phyloP scores from a whole-genome alignment of 1,140 invertebrate genomes.

The Danaus plexippus region DNA sequence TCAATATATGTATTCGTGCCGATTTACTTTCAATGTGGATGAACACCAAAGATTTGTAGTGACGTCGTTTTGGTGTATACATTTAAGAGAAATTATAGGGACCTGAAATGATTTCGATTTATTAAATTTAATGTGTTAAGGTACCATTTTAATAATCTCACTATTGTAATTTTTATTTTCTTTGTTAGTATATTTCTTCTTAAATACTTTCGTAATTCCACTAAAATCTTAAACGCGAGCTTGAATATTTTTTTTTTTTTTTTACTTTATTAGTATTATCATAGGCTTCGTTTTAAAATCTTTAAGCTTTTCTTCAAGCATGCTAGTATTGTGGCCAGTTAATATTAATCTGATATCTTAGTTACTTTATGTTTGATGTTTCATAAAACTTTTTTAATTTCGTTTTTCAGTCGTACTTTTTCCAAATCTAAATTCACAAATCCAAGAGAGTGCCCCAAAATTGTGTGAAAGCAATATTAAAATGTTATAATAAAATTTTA shows the following conservation, averaged over 20 bases:
- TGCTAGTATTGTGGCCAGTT: conserved; percentile 63
- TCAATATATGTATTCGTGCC: conserved; percentile 38
- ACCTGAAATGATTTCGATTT: conserved; percentile 67
- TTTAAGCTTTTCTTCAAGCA: conserved; percentile 53
- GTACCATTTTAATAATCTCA: conserved; percentile 67
- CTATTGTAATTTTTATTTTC: conserved; percentile 21
- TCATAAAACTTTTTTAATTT: conserved; percentile 18
- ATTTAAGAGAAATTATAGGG: conserved; percentile 69
- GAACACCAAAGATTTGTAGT: conserved; percentile 70
- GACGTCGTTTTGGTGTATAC: conserved; percentile 64
- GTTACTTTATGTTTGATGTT: conserved; percentile 43
- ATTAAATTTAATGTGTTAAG: conserved; percentile 61
- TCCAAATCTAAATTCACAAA: no score
- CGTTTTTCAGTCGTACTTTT: conserved; percentile 28
- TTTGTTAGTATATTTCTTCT: conserved; percentile 23
- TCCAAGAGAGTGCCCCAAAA: no score
- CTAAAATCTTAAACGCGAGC: conserved; percentile 38
- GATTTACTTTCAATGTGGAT: conserved; percentile 63
- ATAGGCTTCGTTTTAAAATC: conserved; percentile 44
- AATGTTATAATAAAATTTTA: no score
- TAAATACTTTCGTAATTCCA: conserved; percentile 52
- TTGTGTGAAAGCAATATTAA: no score
- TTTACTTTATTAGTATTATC: conserved; percentile 50
- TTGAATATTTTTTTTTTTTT: conserved; percentile 53
- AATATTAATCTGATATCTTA: conserved; percentile 57